Evolutionary conservation across 2,113 vertebrate species (phyloP), one percentile per base, ranked within the genome.

Genomic region (Semnornis frantzii): DNA sequence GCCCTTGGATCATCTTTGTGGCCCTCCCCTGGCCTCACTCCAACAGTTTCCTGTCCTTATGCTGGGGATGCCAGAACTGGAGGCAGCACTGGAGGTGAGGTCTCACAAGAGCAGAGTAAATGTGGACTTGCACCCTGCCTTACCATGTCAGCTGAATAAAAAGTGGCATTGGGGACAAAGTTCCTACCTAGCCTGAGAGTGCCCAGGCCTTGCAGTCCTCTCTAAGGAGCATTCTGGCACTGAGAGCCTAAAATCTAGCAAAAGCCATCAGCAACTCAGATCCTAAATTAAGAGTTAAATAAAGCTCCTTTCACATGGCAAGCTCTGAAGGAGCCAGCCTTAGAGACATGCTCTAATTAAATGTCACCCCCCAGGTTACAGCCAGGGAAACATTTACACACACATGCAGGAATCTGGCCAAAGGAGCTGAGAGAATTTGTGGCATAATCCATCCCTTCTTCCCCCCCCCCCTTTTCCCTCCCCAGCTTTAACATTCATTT

Each of bases 401-500:
- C 27, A 48, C 66, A 82, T 42, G 66, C 82, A 94, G 87, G 87
- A 92, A 90, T 87, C 75, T 64, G 57, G 81, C 73, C 64, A 72
- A 88, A 79, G 60, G 14, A 31, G 8, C 75, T 70, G 60, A 3
- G 59, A 60, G 89, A 89, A 64, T 69, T 2, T 37, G 81, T 48
- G 73, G 17, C 59, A 44, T 31, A 76, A 92, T 60, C 21, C 48
- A 21, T 11, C 48, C 10, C 21, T 12, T 12, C 60, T 31, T 15
- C 28, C 64, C 55, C 60, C 58, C 27, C 28, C 64, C 55, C 74
- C 42, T 37, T 58, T 60, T 58, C 46, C 82, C 73, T 57, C 8
- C 0, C 70, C 73, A 52, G 77, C 16, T 64, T 72, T 46, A 69
- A 60, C 73, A 23, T 55, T 73, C 25, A 15, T 80, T 82, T 58